Base-by-base conservation (phyloP, 2,888 invertebrate species). In the Drosophila ustulata region DNA sequence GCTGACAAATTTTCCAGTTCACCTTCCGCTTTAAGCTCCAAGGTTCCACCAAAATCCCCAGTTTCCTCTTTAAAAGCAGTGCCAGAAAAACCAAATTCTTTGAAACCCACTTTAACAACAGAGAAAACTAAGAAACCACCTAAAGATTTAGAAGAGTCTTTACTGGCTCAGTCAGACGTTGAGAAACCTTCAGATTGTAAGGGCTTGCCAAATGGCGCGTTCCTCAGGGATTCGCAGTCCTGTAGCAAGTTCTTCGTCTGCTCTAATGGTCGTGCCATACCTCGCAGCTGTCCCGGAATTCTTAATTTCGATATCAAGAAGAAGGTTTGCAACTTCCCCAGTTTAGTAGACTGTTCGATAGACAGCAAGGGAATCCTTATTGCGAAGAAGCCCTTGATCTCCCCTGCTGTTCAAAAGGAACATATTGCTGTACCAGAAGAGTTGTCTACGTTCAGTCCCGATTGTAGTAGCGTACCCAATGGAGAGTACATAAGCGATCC, bases 161-260 rank as follows among this genome's bases (percentile, higher is more conserved):
- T 4, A 11, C 3, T 39, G 45, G 26, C 7, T 4, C 11, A 43
- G 1, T 7, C 47, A 25, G 25, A 52, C 7, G 11, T 3, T 6
- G 28, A 5, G 3, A 9, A 47, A 25, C 13, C 28, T 13, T 49
- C 30, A 7, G 45, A 39, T 26, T 52, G 52, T 13, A 26, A 8
- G 26, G 39, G 52, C 0, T 39, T 52, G 13, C 65, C 57, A 2
- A 80, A 88, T 39, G 83, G 88, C 0, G 68, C 26, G 0, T 61
- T 73, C 13, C n/a, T 83, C 1, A 66, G 78, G 3, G 84, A 83
- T 34, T 26, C 47, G 0, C 28, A 51, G 4, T 52, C 47, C 0
- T 84, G 83, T 11, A 41, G 61, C n/a, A 88, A 59, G 9, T 84
- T 75, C 25, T 88, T 75, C 11, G 57, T 88, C 0, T 84, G 83